These are phyloP conservation scores for Drepanosiphum platanoidis DNA, from an alignment of 2,888 invertebrate genomes.

Conservation along the genomic window DNA sequence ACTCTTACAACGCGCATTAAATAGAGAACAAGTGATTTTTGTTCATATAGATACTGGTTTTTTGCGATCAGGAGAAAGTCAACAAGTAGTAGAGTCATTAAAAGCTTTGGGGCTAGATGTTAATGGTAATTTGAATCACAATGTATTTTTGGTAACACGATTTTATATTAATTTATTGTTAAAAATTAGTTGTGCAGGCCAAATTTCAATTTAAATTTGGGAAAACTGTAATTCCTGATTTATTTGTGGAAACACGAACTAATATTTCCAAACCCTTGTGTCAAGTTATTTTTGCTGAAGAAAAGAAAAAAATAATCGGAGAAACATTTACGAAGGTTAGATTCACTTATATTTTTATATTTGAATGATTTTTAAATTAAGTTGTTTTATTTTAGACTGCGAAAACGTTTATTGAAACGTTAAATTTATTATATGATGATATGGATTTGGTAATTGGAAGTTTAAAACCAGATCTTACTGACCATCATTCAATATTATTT, in stretches of 20 bases:
- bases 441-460: constrained; percentile 95
- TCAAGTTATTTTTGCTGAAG: constrained; percentile 90
- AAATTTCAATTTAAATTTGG: constrained; percentile 72
- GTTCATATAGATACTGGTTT: constrained; percentile 99
- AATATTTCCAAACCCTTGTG: constrained; percentile 84
- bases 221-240: constrained; percentile 81
- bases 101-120: constrained; percentile 84
- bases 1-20: constrained; percentile 87
- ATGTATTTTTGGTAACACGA: neutral
- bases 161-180: constrained; percentile 27
- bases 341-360: neutral
- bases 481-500: constrained; percentile 89
- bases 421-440: constrained; percentile 90
- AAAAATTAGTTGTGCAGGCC: constrained; percentile 67
- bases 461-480: constrained; percentile 95
- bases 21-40: constrained; percentile 91
- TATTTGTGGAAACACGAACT: constrained; percentile 71
- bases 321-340: constrained; percentile 92
- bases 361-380: constrained; percentile 1
- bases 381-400: constrained; percentile 72
- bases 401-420: constrained; percentile 86
- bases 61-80: constrained; percentile 95
- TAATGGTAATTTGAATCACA: constrained; percentile 70
- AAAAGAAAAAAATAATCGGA: constrained; percentile 98
- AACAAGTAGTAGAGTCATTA: constrained; percentile 84